Evolutionary conservation across 1,140 invertebrate species (phyloP).

Genomic region (Calliphora vicina): DNA sequence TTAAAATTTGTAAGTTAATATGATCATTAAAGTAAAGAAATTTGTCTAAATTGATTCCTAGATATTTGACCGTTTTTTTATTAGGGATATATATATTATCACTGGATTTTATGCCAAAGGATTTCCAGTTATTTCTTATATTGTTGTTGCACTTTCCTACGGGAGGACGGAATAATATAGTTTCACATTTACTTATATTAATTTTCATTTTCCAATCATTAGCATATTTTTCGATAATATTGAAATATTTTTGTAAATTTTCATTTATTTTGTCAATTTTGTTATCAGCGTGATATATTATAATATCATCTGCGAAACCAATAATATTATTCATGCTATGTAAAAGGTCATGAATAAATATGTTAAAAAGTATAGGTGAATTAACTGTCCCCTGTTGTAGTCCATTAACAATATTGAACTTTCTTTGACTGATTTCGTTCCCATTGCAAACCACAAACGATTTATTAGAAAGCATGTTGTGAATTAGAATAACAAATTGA

Average conservation of each 20-base stretch:
- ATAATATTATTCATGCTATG: background rate
- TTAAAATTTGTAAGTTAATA: background rate
- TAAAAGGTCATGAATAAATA: slow-evolving; percentile 17
- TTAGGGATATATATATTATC: background rate
- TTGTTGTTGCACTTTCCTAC: slow-evolving; percentile 6
- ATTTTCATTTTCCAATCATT: slow-evolving; percentile 21
- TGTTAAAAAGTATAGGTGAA: slow-evolving; percentile 12
- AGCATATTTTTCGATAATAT: slow-evolving; percentile 21
- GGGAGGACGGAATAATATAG: slow-evolving; percentile 19
- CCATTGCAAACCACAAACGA: background rate
- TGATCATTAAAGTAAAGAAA: background rate
- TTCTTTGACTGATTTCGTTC: background rate
- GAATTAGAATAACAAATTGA: background rate
- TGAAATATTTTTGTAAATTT: slow-evolving; percentile 16
- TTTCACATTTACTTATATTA: slow-evolving; percentile 31
- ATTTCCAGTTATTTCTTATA: background rate
- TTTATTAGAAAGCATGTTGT: background rate
- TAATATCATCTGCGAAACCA: slow-evolving; percentile 23
- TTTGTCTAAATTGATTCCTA: too few relatives aligned
- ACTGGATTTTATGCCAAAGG: background rate
- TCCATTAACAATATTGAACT: slow-evolving; percentile 18
- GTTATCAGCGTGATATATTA: slow-evolving; percentile 8
- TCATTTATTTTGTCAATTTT: slow-evolving; percentile 14
- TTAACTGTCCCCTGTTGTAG: slow-evolving; percentile 12
- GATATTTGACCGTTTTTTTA: background rate